These are phyloP conservation scores for Tenebrio molitor DNA, from an alignment of 1,140 invertebrate species.

Conservation along the genomic window DNA sequence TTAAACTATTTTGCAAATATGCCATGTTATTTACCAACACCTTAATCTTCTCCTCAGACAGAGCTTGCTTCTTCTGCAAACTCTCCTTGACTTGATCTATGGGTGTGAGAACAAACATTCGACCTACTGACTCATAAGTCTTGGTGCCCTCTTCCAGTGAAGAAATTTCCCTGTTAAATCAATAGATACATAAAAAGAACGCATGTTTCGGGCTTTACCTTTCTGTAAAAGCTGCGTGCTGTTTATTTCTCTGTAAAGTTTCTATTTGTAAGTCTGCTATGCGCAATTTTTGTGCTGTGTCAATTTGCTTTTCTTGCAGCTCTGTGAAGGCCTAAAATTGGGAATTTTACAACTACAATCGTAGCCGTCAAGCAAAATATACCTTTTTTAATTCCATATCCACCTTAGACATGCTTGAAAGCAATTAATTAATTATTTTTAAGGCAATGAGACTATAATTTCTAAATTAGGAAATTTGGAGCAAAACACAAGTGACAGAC, in stretches of 20 bases:
- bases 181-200: conserved; percentile 28
- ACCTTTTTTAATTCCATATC: conserved; percentile 66
- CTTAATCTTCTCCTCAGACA: conserved; percentile 79
- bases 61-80: conserved; percentile 73
- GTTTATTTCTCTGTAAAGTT: conserved; percentile 75
- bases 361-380: neutral
- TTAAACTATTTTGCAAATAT: conserved; percentile 83
- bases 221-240: conserved; percentile 80
- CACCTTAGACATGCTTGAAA: conserved; percentile 62
- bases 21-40: conserved; percentile 81
- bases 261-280: conserved; percentile 86
- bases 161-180: conserved; percentile 63
- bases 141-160: conserved; percentile 58
- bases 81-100: conserved; percentile 76
- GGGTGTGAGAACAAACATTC: conserved; percentile 86
- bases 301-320: conserved; percentile 86
- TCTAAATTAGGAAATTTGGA: conserved; percentile 47
- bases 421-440: conserved; percentile 15
- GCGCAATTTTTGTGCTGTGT: conserved; percentile 84
- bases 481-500: neutral
- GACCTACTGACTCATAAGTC: conserved; percentile 82
- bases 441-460: conserved; percentile 9
- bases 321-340: conserved; percentile 81
- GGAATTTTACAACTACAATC: conserved; percentile 1
- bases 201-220: conserved; percentile 67